These are phyloP conservation scores for Lepidocyrtinus sp. DNA, from an alignment of 2,888 invertebrate species.

Conservation along the genomic window DNA sequence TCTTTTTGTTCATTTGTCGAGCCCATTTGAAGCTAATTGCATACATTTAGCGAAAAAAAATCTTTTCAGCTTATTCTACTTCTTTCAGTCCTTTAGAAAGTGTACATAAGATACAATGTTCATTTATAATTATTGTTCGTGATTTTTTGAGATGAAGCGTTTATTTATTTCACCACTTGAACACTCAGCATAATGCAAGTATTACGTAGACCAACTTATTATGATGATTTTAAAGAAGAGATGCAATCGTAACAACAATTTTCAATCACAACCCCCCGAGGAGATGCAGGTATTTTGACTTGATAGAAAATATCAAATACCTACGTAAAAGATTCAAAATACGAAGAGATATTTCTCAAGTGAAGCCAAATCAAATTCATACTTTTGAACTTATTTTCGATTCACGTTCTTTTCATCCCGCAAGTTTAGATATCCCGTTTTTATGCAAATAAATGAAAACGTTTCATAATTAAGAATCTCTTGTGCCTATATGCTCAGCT, in stretches of 20 bases:
- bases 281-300: conserved; percentile 54
- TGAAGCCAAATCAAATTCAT: background rate
- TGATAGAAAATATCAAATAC: conserved; percentile 12
- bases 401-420: background rate
- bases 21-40: conserved; percentile 58
- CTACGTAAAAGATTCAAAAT: background rate
- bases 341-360: background rate
- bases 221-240: conserved; percentile 15
- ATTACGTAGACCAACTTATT: conserved; percentile 6
- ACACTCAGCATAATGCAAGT: background rate
- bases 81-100: conserved; percentile 25
- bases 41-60: conserved; percentile 44
- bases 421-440: background rate
- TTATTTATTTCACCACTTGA: conserved; percentile 22
- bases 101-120: background rate
- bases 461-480: conserved; percentile 3
- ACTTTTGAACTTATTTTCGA: background rate
- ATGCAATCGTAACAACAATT: conserved; percentile 42
- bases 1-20: conserved; percentile 59
- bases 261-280: conserved; percentile 57
- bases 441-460: conserved; percentile 11
- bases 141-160: conserved; percentile 42
- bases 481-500: too few species aligned
- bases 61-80: conserved; percentile 24
- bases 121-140: conserved; percentile 53